Base-by-base conservation (phyloP, 2,113 vertebrate species). In the Phrynosoma blainvillii region DNA sequence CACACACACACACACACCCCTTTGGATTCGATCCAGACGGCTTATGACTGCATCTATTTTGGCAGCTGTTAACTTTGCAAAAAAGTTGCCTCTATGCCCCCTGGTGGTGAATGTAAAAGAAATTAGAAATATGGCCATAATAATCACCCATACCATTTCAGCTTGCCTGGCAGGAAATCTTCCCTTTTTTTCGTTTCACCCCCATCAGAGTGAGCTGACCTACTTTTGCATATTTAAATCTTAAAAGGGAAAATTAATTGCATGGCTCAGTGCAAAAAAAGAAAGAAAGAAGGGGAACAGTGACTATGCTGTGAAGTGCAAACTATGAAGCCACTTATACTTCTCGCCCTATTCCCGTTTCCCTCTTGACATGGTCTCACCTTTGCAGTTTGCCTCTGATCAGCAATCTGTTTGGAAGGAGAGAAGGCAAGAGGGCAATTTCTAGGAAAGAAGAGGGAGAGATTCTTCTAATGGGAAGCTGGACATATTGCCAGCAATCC, bases 61-160 rank as follows among this genome's bases (percentile, higher is more conserved):
- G 32, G 54, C n/a, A 12, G 59, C 5, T 13, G 21, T n/a, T 52
- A 47, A 42, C 23, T 56, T 62, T 81, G 12, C 23, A 14, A 82
- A 62, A 4, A 76, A 81, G 36, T 79, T 40, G 23, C 85, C 89
- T 78, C 90, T 84, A 42, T 52, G 90, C 90, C 82, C 88, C 23
- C 84, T 89, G 79, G 65, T 91, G 92, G 82, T 88, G 66, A 62
- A 75, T 42, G 32, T 30, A 82, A 92, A 65, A 88, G 47, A 47
- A 47, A 47, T 47, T 47, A 47, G 47, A 47, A 47, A 47, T 47
- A 47, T 47, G 47, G 47, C 47, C 86, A 59, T 80, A 86, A 59
- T n/a, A 59, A 59, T 23, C 82, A 77, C 76, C 54, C 40, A 78
- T 54, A 70, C 4, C 27, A 27, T 82, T 68, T 82, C 5, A 14